Evolutionary conservation across 1,140 invertebrate species (phyloP).

Genomic region (Drosophila pandora): DNA sequence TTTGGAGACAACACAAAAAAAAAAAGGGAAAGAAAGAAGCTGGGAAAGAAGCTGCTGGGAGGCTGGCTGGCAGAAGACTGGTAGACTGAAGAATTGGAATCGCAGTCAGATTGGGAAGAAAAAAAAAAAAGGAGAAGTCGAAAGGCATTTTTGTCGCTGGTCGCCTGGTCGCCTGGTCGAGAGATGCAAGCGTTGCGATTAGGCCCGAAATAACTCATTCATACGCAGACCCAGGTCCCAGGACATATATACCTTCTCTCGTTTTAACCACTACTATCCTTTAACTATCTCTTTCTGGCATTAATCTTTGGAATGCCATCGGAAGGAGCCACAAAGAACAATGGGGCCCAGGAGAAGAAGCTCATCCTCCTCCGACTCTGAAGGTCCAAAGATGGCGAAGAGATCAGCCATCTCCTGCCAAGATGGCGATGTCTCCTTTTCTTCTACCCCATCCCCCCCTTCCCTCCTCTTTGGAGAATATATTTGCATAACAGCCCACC

Average conservation of each 20-base stretch:
- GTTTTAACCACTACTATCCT: neutral
- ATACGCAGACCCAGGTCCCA: constrained; percentile 61
- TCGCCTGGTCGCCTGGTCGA: constrained; percentile 28
- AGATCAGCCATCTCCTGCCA: constrained; percentile 68
- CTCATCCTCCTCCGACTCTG: neutral
- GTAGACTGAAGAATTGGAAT: constrained; percentile 24
- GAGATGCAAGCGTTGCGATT: constrained; percentile 73
- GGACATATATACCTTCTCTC: constrained; percentile 15
- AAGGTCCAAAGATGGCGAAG: constrained; percentile 66
- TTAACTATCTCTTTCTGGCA: neutral
- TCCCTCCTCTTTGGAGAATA: neutral
- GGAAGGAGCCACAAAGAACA: constrained; percentile 70
- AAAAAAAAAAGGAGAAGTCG: neutral
- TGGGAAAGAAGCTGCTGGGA: neutral
- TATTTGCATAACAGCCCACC: constrained; percentile 54
- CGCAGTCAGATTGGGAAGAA: constrained; percentile 31
- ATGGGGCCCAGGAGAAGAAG: constrained; percentile 46
- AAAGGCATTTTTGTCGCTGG: constrained; percentile 56
- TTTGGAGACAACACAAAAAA: constrained; percentile 28
- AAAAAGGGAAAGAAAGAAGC: constrained; percentile 1
- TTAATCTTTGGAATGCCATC: constrained; percentile 79
- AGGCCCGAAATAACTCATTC: constrained; percentile 82
- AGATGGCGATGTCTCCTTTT: constrained; percentile 52
- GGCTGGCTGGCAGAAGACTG: too few species aligned
- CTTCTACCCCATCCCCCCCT: too few species aligned